phyloP scores from a whole-genome alignment of 37 sponge, comb jelly and placozoan genomes.

The Halichondria panicea region DNA sequence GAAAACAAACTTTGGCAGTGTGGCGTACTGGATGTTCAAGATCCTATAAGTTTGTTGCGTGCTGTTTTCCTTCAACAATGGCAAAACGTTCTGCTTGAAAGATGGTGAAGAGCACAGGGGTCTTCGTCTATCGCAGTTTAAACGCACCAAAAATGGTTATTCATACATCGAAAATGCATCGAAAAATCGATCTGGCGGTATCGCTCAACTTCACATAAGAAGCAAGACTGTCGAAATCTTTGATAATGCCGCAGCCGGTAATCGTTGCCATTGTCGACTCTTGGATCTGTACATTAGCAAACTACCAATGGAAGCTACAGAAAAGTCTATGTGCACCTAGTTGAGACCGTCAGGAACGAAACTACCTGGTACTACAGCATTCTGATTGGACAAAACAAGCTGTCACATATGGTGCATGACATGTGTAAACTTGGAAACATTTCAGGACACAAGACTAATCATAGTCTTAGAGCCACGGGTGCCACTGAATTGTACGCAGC shows the following conservation, averaged over 20 bases:
- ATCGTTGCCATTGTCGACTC: conserved; percentile 7
- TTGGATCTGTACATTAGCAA: conserved; percentile 25
- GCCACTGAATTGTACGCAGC: conserved; percentile 28
- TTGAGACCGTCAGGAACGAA: background rate
- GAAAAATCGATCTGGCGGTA: conserved; percentile 48
- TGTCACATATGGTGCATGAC: conserved; percentile 29
- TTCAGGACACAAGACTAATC: conserved; percentile 22
- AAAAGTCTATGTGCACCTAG: background rate
- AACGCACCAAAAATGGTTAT: background rate
- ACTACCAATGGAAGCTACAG: conserved; percentile 12
- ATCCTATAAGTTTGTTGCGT: too few species aligned
- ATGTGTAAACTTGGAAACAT: conserved; percentile 16
- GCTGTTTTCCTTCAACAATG: conserved; percentile 22
- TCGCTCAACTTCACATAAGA: conserved; percentile 4
- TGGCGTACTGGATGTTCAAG: too few species aligned
- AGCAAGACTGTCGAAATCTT: conserved; percentile 34
- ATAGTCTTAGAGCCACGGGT: conserved; percentile 33
- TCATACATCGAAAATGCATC: conserved; percentile 38
- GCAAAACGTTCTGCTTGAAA: conserved; percentile 40
- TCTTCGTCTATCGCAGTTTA: conserved; percentile 18
- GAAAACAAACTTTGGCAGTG: too few species aligned
- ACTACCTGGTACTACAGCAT: conserved; percentile 14
- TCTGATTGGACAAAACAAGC: conserved; percentile 28
- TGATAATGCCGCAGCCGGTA: too few species aligned
- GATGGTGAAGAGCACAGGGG: conserved; percentile 35